These are phyloP conservation scores for Crotalus helleri DNA, from an alignment of 2,113 vertebrate species.

Conservation along the genomic window DNA sequence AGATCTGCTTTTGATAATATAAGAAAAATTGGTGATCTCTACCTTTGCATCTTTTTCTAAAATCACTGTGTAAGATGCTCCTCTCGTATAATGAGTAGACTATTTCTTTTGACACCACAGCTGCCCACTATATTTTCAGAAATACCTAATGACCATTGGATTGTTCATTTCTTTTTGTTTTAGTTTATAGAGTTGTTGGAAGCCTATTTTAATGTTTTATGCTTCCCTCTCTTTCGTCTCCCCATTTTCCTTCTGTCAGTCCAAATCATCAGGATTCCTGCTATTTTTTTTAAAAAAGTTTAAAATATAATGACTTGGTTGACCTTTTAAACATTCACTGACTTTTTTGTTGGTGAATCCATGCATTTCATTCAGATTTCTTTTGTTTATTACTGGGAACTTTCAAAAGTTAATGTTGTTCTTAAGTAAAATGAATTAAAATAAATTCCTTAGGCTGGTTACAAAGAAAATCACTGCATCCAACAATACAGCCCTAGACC, in stretches of 20 bases:
- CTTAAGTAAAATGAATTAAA: neutral
- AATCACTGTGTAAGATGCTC: neutral
- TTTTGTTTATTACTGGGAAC: neutral
- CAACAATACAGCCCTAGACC: neutral
- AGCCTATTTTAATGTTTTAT: neutral
- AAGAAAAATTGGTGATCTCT: neutral
- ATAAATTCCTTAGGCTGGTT: neutral
- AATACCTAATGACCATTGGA: neutral
- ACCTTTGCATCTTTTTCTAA: neutral
- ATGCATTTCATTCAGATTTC: neutral
- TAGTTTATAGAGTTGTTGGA: neutral
- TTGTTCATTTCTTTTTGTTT: constrained; percentile 9
- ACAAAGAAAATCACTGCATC: neutral
- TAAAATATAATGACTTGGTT: neutral
- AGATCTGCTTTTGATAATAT: neutral
- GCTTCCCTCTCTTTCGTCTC: neutral
- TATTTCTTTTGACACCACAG: neutral
- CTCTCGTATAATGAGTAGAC: neutral
- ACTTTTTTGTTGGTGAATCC: neutral
- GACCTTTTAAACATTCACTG: neutral
- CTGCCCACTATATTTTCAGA: neutral
- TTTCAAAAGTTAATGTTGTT: neutral
- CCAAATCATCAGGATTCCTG: neutral
- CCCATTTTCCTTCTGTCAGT: neutral
- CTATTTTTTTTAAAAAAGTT: neutral